Percentiles rank a stretch among this genome's conserved stretches.
These are phyloP conservation scores for Drosophila heteroneura DNA, from an alignment of 2,888 invertebrate genomes.

Conservation along the genomic window DNA sequence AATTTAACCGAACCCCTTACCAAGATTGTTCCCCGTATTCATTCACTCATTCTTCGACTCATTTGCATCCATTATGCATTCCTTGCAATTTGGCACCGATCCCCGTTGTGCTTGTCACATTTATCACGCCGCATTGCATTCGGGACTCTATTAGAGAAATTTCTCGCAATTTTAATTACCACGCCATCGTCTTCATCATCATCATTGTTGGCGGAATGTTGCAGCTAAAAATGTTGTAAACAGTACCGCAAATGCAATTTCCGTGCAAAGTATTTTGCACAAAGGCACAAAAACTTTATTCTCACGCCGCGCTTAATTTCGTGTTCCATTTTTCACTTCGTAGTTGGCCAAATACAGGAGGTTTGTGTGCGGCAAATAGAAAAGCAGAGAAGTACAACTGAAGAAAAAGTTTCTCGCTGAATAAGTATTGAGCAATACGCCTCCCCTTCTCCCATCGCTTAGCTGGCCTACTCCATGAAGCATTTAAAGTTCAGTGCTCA, in stretches of 20 bases:
- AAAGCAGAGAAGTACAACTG: conserved; percentile 8
- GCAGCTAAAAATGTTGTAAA: conserved; percentile 42
- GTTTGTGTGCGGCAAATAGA: conserved; percentile 29
- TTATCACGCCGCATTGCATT: conserved; percentile 47
- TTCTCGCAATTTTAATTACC: conserved; percentile 67
- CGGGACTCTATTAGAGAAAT: conserved; percentile 42
- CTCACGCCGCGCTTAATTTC: conserved; percentile 3
- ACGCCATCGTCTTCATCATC: conserved; percentile 40
- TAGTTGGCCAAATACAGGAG: conserved; percentile 26
- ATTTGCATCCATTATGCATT: conserved; percentile 31
- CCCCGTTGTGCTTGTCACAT: conserved; percentile 29
- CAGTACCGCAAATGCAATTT: conserved; percentile 71
- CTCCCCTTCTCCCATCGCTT: background rate
- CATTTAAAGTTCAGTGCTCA: conserved; percentile 37
- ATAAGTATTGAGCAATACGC: conserved; percentile 29
- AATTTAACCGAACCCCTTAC: background rate
- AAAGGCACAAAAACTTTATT: conserved; percentile 59
- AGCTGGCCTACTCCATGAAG: conserved; percentile 12
- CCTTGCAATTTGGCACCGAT: conserved; percentile 45
- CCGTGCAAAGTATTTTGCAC: conserved; percentile 70
- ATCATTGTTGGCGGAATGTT: conserved; percentile 25
- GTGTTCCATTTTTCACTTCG: conserved; percentile 4
- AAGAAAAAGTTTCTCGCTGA: conserved; percentile 28
- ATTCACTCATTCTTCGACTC: background rate
- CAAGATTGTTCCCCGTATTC: background rate